Percentiles rank a stretch among this genome's conserved stretches.
phyloP scores from a whole-genome alignment of 2,888 invertebrate species.

The Eumacrocentrus americanus region DNA sequence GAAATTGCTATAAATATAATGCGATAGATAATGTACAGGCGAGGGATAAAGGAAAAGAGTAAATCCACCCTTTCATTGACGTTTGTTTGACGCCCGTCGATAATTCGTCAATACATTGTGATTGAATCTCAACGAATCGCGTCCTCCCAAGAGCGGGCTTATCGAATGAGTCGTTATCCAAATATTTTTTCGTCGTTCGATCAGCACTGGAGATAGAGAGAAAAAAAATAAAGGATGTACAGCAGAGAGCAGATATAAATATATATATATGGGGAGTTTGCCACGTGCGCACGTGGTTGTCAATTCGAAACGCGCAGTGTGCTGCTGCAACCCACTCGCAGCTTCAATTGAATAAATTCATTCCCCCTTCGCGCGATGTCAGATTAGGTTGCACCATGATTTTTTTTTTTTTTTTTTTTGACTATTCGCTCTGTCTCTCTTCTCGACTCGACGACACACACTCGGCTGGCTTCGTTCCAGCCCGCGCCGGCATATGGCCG shows the following conservation, averaged over 20 bases:
- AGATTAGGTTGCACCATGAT: constrained; percentile 53
- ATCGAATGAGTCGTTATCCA: constrained; percentile 35
- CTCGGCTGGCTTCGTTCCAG: constrained; percentile 54
- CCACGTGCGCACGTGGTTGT: constrained; percentile 32
- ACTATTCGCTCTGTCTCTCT: constrained; percentile 10
- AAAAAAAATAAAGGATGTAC: not conserved
- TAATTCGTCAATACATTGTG: constrained; percentile 29
- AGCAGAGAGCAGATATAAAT: constrained; percentile 1
- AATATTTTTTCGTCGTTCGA: constrained; percentile 31
- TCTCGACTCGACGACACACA: constrained; percentile 24
- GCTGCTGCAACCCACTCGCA: constrained; percentile 25
- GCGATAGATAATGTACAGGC: not conserved
- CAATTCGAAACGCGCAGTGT: constrained; percentile 33
- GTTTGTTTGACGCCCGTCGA: constrained; percentile 20
- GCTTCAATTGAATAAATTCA: constrained; percentile 57
- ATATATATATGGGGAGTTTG: constrained; percentile 19
- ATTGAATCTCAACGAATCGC: constrained; percentile 32
- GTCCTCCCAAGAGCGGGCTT: constrained; percentile 26
- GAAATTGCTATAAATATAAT: constrained; percentile 1
- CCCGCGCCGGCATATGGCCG: constrained; percentile 52
- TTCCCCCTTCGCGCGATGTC: constrained; percentile 47
- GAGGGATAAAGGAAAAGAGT: not conserved
- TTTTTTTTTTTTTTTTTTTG: constrained; percentile 37
- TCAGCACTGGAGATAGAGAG: not conserved
- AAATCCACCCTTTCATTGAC: constrained; percentile 14